Evolutionary conservation across 1,140 invertebrate species (phyloP).

Genomic region (Nymphalis io): DNA sequence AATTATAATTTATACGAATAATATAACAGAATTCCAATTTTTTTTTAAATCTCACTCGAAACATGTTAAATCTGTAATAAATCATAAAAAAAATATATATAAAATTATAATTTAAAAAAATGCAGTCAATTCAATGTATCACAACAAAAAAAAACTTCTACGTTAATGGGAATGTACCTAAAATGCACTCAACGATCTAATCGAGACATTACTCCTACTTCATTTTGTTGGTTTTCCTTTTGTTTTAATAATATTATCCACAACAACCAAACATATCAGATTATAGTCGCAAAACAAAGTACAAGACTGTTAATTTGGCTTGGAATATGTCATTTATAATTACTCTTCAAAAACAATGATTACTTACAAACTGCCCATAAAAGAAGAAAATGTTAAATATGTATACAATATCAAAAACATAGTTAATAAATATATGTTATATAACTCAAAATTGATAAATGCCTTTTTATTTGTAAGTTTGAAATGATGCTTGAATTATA

Average conservation of each 20-base stretch:
- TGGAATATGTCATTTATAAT: not conserved
- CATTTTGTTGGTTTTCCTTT: not conserved
- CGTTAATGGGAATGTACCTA: constrained; percentile 55
- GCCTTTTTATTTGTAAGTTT: no score
- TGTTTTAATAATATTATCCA: not conserved
- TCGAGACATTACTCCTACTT: not conserved
- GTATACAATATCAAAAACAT: no score
- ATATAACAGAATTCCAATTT: not conserved
- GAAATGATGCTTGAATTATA: not conserved
- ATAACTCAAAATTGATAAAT: no score
- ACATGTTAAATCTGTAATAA: not conserved
- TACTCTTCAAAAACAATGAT: not conserved
- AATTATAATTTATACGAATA: constrained; percentile 8
- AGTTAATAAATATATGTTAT: no score
- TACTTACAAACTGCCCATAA: not conserved
- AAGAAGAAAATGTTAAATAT: not conserved
- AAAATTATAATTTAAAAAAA: constrained; percentile 13
- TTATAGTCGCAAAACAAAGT: not conserved
- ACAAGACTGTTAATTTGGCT: not conserved
- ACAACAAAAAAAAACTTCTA: constrained; percentile 16
- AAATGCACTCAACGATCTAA: constrained; percentile 44
- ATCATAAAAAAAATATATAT: not conserved
- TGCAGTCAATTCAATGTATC: constrained; percentile 20
- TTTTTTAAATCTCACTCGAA: not conserved
- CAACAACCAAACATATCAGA: not conserved